A percentile compares a stretch with the other conserved stretches of the same genome.
Evolutionary conservation across 2,113 vertebrate species (phyloP).

Genomic region (Synodontis membranacea): DNA sequence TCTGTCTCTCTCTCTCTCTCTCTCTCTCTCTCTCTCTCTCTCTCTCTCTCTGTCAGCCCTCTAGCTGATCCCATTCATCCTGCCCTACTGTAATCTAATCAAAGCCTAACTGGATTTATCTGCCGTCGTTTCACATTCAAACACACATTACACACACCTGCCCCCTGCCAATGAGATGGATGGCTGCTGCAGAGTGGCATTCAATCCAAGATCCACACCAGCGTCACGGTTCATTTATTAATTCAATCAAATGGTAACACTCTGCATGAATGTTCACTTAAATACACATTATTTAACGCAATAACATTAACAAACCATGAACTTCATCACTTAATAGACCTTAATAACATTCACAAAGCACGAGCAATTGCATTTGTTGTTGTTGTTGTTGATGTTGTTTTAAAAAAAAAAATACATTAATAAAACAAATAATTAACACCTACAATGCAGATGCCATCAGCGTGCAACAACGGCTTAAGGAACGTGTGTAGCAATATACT

Average conservation of each 20-base stretch:
- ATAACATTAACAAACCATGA: not conserved
- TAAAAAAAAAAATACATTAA: not conserved
- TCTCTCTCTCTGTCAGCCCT: conserved; percentile 41
- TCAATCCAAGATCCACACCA: conserved; percentile 36
- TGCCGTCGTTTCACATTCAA: conserved; percentile 54
- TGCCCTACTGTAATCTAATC: conserved; percentile 56
- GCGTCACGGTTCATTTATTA: conserved; percentile 5
- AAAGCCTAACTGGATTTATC: conserved; percentile 54
- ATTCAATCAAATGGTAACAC: not conserved
- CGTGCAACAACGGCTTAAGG: not conserved
- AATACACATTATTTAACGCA: not conserved
- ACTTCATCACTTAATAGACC: not conserved
- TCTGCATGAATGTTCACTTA: not conserved
- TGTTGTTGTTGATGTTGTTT: not conserved
- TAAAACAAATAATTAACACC: not conserved
- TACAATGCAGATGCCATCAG: not conserved
- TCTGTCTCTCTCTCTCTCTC: conserved; percentile 24
- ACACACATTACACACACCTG: conserved; percentile 53
- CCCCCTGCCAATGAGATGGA: conserved; percentile 42
- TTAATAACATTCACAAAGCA: not conserved
- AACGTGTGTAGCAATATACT: not conserved
- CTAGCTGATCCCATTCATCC: conserved; percentile 53
- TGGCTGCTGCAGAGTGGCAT: conserved; percentile 16
- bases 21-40: conserved; percentile 19
- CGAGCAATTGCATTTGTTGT: not conserved